These are phyloP conservation scores for Venusia cambrica DNA, from an alignment of 2,888 invertebrate genomes.

Conservation along the genomic window DNA sequence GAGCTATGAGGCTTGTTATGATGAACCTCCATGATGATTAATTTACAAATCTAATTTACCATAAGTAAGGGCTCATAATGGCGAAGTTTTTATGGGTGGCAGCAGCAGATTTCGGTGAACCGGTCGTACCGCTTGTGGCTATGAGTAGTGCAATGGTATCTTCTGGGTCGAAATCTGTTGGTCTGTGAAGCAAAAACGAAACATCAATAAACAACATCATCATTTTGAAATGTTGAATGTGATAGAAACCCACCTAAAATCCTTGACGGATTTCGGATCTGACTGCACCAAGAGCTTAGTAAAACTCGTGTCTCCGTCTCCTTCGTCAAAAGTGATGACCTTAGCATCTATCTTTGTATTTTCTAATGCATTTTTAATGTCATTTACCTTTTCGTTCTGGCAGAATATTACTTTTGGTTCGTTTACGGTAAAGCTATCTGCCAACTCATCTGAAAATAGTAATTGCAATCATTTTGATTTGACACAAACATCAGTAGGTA, in stretches of 20 bases:
- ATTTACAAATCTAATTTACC: conserved; percentile 34
- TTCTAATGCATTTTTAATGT: conserved; percentile 44
- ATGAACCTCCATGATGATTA: too few relatives aligned
- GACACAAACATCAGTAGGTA: too few relatives aligned
- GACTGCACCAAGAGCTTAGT: conserved; percentile 37
- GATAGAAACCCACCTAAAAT: conserved; percentile 42
- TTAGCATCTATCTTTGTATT: conserved; percentile 33
- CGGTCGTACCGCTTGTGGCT: conserved; percentile 40
- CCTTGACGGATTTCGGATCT: conserved; percentile 24
- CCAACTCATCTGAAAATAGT: conserved; percentile 41
- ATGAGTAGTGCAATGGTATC: conserved; percentile 31
- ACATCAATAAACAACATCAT: too few relatives aligned
- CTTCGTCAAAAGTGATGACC: conserved; percentile 43
- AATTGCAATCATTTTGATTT: too few relatives aligned
- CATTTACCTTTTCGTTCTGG: conserved; percentile 42
- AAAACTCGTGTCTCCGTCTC: conserved; percentile 37
- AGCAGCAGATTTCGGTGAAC: conserved; percentile 34
- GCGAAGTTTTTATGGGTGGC: conserved; percentile 29
- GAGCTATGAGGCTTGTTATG: too few relatives aligned
- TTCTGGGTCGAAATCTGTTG: conserved; percentile 33
- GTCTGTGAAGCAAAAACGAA: conserved; percentile 36
- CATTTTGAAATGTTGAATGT: too few relatives aligned
- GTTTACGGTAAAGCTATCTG: conserved; percentile 34
- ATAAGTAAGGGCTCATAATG: conserved; percentile 25
- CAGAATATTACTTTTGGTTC: conserved; percentile 49